Evolutionary conservation across 2,888 invertebrate genomes (phyloP).

Genomic region (Therioaphis trifolii): DNA sequence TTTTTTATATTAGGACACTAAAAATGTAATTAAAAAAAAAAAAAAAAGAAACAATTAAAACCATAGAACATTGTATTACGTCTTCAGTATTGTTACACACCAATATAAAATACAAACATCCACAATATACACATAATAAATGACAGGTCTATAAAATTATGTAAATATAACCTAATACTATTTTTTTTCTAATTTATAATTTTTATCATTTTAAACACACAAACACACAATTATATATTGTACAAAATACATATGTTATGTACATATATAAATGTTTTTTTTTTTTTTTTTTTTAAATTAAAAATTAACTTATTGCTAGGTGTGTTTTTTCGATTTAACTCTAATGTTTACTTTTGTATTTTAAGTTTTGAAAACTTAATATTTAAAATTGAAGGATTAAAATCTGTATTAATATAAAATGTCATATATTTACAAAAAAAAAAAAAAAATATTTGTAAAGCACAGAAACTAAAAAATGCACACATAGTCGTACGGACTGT

Average conservation of each 20-base stretch:
- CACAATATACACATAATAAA: conserved; percentile 35
- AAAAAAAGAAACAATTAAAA: conserved; percentile 17
- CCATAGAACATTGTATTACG: conserved; percentile 46
- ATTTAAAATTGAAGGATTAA: conserved; percentile 9
- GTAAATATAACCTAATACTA: conserved; percentile 33
- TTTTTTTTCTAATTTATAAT: conserved; percentile 10
- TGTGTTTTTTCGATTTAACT: neutral
- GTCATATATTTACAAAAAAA: conserved; percentile 53
- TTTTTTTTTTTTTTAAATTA: too few species aligned
- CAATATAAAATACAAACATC: conserved; percentile 49
- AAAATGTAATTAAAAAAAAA: neutral
- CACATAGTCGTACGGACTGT: neutral
- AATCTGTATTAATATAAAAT: conserved; percentile 48
- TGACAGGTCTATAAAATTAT: conserved; percentile 46
- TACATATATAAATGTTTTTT: neutral
- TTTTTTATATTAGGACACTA: too few species aligned
- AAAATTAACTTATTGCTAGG: conserved; percentile 34
- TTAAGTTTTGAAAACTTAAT: conserved; percentile 38
- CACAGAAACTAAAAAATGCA: conserved; percentile 43
- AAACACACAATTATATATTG: neutral
- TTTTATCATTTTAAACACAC: too few species aligned
- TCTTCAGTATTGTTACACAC: conserved; percentile 32
- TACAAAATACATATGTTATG: neutral
- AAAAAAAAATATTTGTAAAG: conserved; percentile 48
- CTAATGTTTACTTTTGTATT: conserved; percentile 16